phyloP scores from a whole-genome alignment of 1,140 invertebrate genomes.

The Panonychus citri region DNA sequence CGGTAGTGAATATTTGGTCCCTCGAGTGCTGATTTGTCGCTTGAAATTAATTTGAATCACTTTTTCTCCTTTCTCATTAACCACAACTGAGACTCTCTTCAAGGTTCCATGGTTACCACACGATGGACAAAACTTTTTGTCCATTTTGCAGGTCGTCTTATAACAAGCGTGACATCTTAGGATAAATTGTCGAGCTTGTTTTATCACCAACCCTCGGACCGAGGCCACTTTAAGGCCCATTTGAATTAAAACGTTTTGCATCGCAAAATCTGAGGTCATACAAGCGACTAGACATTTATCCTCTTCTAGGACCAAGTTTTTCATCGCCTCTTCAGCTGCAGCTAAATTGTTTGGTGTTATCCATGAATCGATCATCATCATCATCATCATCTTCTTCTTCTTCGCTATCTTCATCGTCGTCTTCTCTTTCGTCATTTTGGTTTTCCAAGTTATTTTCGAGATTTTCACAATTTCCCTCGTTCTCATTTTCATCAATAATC shows the following conservation, averaged over 20 bases:
- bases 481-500: slow-evolving; percentile 16
- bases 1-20: slow-evolving; percentile 58
- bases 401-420: slow-evolving; percentile 15
- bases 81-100: slow-evolving; percentile 62
- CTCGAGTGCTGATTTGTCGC: slow-evolving; percentile 49
- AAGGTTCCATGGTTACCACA: slow-evolving; percentile 74
- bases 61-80: slow-evolving; percentile 67
- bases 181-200: slow-evolving; percentile 65
- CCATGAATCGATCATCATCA: slow-evolving; percentile 37
- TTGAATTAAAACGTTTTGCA: slow-evolving; percentile 88
- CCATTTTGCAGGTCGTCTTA: slow-evolving; percentile 69
- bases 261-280: slow-evolving; percentile 84
- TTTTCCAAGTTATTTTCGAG: slow-evolving; percentile 15
- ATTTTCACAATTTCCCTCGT: too few species aligned
- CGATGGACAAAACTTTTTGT: slow-evolving; percentile 71
- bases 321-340: slow-evolving; percentile 35
- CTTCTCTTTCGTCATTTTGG: too few species aligned
- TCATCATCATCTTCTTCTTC: slow-evolving; percentile 9
- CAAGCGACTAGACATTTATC: slow-evolving; percentile 27
- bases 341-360: slow-evolving; percentile 67
- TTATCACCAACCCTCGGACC: slow-evolving; percentile 50
- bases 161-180: slow-evolving; percentile 78
- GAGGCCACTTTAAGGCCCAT: slow-evolving; percentile 73
- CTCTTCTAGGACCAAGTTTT: slow-evolving; percentile 1
- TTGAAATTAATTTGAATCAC: slow-evolving; percentile 60